Percentiles rank a stretch among this genome's conserved stretches.
phyloP scores from a whole-genome alignment of 2,888 invertebrate genomes.

The Prosapia bicincta region DNA sequence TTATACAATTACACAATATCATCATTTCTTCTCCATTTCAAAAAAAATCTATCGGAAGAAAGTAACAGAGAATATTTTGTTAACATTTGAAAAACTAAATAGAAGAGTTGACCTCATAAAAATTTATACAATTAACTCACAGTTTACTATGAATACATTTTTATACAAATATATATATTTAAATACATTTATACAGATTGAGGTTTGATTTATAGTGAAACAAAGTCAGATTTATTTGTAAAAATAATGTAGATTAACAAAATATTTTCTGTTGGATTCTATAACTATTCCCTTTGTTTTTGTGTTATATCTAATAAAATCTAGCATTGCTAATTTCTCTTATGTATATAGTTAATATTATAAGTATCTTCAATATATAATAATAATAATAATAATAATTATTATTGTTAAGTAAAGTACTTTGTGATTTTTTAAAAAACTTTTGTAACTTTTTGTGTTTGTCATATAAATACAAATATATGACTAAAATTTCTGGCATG shows the following conservation, averaged over 20 bases:
- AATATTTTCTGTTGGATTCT: neutral
- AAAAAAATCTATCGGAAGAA: conserved; percentile 15
- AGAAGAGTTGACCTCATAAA: neutral
- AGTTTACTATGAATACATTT: neutral
- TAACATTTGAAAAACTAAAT: neutral
- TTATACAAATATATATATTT: conserved; percentile 2
- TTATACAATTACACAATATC: conserved; percentile 16
- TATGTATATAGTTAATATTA: conserved; percentile 31
- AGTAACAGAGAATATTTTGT: conserved; percentile 12
- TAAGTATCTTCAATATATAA: conserved; percentile 26
- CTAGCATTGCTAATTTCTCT: conserved; percentile 28
- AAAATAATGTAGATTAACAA: neutral
- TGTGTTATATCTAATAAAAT: conserved; percentile 27
- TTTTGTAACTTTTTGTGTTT: neutral
- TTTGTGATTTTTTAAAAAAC: conserved; percentile 23
- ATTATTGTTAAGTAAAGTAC: conserved; percentile 27
- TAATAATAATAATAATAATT: conserved; percentile 26
- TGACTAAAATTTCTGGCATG: conserved; percentile 13
- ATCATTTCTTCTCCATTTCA: conserved; percentile 19
- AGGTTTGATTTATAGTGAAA: neutral
- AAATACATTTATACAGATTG: neutral
- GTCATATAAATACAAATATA: conserved; percentile 17
- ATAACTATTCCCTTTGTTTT: conserved; percentile 17
- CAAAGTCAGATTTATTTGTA: neutral
- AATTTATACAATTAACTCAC: neutral